Conservation (phyloP, 2,888 invertebrate genomes). For the Limnephilus rhombicus region DNA sequence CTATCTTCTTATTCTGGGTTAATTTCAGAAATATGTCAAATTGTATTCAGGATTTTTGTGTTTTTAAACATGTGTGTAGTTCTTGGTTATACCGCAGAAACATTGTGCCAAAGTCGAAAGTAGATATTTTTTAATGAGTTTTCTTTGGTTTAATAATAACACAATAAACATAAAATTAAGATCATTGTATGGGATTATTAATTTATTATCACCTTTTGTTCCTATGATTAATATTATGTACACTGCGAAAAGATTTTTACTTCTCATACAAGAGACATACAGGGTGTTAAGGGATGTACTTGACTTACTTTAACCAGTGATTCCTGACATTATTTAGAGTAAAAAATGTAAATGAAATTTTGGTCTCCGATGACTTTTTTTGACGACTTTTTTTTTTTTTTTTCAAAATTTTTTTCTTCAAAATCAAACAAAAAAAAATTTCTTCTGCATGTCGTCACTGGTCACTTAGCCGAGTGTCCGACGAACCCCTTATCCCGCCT, state of each 20-base stretch:
- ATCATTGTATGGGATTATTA: not conserved
- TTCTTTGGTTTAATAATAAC: not conserved
- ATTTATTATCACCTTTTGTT: not conserved
- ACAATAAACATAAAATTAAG: not conserved
- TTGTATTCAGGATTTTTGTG: not conserved
- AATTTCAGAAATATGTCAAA: not conserved
- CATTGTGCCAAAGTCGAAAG: not conserved
- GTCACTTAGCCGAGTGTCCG: too few species aligned
- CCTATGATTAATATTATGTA: not conserved
- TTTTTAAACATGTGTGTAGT: not conserved
- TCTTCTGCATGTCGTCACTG: too few species aligned
- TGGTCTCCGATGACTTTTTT: too few species aligned
- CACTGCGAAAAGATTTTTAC: not conserved
- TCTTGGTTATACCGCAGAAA: too few species aligned
- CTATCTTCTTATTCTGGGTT: not conserved
- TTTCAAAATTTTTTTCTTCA: too few species aligned
- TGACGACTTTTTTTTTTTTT: too few species aligned
- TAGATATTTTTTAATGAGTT: not conserved
- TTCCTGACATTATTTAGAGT: too few species aligned
- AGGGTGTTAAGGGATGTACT: too few species aligned
- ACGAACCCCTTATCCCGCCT: too few species aligned
- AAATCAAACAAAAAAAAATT: too few species aligned
- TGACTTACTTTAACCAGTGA: too few species aligned
- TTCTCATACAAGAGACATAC: not conserved
- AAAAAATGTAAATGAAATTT: too few species aligned